phyloP scores from a whole-genome alignment of 2,113 vertebrate species.

The Prietella phreatophila region DNA sequence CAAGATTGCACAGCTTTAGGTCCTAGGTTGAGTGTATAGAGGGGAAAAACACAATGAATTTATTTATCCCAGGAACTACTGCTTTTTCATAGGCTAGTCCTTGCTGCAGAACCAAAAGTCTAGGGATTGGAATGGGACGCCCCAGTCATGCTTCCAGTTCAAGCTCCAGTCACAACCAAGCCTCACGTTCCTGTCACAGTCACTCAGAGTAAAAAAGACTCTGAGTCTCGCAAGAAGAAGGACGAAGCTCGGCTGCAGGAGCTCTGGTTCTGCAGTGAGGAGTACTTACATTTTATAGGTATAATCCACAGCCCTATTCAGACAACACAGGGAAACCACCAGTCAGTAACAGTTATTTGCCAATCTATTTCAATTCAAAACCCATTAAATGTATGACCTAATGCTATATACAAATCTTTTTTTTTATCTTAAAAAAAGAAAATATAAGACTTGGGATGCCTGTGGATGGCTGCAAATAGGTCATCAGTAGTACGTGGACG shows the following conservation, averaged over 20 bases:
- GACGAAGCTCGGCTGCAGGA: too few relatives aligned
- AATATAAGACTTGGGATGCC: conserved; percentile 68
- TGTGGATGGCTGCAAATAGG: conserved; percentile 93
- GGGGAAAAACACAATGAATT: neutral
- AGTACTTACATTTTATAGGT: neutral
- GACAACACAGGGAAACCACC: conserved; percentile 64
- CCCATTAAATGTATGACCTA: neutral
- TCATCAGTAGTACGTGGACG: conserved; percentile 87
- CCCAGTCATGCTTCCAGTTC: too few relatives aligned
- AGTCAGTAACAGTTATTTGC: conserved; percentile 69
- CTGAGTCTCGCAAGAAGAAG: too few relatives aligned
- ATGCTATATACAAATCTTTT: neutral
- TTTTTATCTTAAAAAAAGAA: neutral
- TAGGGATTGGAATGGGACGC: neutral
- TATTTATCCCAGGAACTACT: neutral
- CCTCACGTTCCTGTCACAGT: too few relatives aligned
- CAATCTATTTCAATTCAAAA: conserved; percentile 67
- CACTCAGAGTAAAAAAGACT: too few relatives aligned
- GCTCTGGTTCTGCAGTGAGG: neutral
- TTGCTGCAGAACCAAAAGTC: neutral
- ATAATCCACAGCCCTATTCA: neutral
- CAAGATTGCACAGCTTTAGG: neutral
- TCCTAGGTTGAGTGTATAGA: neutral
- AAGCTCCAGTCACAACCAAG: too few relatives aligned
- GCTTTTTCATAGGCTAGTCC: neutral